Conservation (phyloP, 2,888 invertebrate species). For the Frankliniella fusca region DNA sequence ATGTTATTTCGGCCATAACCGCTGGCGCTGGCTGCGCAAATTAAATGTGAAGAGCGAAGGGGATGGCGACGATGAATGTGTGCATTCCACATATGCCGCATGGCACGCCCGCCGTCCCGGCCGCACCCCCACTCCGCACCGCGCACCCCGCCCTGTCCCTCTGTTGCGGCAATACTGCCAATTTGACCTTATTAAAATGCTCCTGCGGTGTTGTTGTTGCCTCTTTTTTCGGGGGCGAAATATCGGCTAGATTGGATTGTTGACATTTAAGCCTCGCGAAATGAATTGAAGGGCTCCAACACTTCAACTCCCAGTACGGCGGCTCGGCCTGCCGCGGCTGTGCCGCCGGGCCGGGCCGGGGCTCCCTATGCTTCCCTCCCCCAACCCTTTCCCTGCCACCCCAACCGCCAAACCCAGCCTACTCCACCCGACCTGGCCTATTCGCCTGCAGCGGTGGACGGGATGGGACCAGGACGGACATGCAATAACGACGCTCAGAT, state of each 20-base stretch:
- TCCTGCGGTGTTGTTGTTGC: background rate
- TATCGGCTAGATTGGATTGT: slow-evolving; percentile 22
- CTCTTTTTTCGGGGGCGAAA: background rate
- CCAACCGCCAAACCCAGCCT: background rate
- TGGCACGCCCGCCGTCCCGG: too few relatives aligned
- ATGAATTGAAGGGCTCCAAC: slow-evolving; percentile 13
- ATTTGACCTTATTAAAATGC: slow-evolving; percentile 25
- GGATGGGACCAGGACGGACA: too few relatives aligned
- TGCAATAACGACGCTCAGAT: too few relatives aligned
- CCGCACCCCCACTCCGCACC: background rate
- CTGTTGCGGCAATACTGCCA: background rate
- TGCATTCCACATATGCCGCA: too few relatives aligned
- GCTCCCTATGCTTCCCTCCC: background rate
- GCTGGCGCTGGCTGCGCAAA: too few relatives aligned
- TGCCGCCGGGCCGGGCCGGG: too few relatives aligned
- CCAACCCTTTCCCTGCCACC: background rate
- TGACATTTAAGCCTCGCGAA: slow-evolving; percentile 18
- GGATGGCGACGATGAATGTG: too few relatives aligned
- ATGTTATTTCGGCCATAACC: too few relatives aligned
- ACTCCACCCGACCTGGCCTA: too few relatives aligned
- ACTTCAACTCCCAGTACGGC: background rate
- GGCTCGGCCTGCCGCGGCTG: too few relatives aligned
- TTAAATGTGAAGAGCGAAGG: too few relatives aligned
- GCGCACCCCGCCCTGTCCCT: background rate
- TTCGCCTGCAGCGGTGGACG: too few relatives aligned